Evolutionary conservation across 2,113 vertebrate species (phyloP), one percentile per base, ranked within the genome.

Genomic region (Vidua macroura): DNA sequence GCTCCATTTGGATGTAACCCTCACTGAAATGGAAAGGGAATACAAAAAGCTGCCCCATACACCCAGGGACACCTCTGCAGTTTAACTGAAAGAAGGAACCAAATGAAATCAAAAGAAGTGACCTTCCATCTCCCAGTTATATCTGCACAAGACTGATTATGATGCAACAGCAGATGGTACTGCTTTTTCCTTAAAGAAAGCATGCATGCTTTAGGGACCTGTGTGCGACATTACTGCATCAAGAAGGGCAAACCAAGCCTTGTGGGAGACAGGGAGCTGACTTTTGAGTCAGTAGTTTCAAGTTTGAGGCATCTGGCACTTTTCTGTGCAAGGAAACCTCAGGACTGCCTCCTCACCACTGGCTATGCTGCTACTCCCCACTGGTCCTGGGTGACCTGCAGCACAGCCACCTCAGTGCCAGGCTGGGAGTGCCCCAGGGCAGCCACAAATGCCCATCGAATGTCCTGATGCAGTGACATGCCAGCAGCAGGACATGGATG

Each of bases 351-450:
- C 46, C 43, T 77, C n/a, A 20, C 22, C 41, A 2, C 5, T 46
- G 2, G 2, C 19, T 25, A 0, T 43, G 27, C n/a, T 10, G 27
- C 77, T 49, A 0, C 13, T 70, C 49, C 33, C 37, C 51, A 4
- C 68, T 23, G 10, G 0, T 13, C 21, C 62, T 3, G 4, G 2
- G 35, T 8, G 23, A 33, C 35, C 75, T 35, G 59, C 33, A 55
- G 3, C 55, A 28, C 56, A 87, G 11, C 6, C 28, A 24, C 13
- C 31, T 10, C 6, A 0, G 30, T 39, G 14, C 44, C 56, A 56
- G 49, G 2, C 76, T 30, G 27, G 56, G 39, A 43, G 35, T 13
- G 33, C 10, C 80, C 49, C 67, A 60, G 72, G 23, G 23, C 48
- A 91, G 58, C 41, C 88, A 66, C 60, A 66, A 53, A 27, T 3